These are phyloP conservation scores for Sisor rabdophorus DNA, from an alignment of 2,113 vertebrate species.

Conservation along the genomic window DNA sequence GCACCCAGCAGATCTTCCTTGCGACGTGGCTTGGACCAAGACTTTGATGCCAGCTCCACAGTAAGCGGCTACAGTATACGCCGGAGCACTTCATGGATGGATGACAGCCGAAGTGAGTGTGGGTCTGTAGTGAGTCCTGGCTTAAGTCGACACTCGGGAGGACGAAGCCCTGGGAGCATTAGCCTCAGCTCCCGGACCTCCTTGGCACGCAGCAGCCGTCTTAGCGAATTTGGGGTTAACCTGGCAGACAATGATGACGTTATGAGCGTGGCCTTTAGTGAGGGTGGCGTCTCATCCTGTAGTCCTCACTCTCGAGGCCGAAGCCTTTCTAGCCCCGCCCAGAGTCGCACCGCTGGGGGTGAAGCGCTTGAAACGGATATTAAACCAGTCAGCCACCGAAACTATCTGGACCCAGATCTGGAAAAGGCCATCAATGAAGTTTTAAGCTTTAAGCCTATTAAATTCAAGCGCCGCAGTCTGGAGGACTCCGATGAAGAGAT, in stretches of 20 bases:
- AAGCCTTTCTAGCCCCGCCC: constrained; percentile 82
- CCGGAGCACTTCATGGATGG: constrained; percentile 77
- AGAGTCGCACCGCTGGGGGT: constrained; percentile 59
- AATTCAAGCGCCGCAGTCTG: constrained; percentile 80
- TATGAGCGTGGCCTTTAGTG: constrained; percentile 67
- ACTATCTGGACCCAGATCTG: constrained; percentile 90
- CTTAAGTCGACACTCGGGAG: constrained; percentile 51
- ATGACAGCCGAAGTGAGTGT: constrained; percentile 62
- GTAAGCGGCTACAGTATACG: constrained; percentile 78
- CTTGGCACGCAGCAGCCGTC: constrained; percentile 73
- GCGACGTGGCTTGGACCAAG: constrained; percentile 69
- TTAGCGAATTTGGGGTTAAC: constrained; percentile 74
- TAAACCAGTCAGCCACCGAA: constrained; percentile 73
- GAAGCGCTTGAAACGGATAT: constrained; percentile 52
- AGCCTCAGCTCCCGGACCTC: constrained; percentile 72
- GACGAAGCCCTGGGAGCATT: constrained; percentile 55
- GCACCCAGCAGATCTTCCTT: constrained; percentile 78
- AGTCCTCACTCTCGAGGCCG: constrained; percentile 78
- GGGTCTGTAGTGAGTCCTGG: constrained; percentile 54
- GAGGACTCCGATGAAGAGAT: constrained; percentile 73
- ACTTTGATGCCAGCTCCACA: constrained; percentile 74
- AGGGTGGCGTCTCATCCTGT: constrained; percentile 63
- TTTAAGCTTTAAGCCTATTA: constrained; percentile 84
- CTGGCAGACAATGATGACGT: constrained; percentile 71
- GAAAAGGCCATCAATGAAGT: constrained; percentile 96